phyloP scores from a whole-genome alignment of 1,140 invertebrate species.

The Zaprionus ornatus region DNA sequence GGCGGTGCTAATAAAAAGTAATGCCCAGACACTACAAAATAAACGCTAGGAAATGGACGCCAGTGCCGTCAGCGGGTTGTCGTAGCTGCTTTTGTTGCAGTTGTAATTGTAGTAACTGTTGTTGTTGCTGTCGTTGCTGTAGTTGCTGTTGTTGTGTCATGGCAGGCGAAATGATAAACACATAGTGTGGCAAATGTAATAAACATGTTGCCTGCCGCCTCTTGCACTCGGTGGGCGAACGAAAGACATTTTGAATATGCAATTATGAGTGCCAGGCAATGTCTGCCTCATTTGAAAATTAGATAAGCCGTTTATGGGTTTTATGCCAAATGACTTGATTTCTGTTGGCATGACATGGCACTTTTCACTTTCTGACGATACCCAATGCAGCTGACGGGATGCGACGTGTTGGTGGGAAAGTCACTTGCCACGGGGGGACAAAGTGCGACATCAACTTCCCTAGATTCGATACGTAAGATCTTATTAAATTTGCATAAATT shows the following conservation, averaged over 20 bases:
- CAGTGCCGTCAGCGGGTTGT: conserved; percentile 42
- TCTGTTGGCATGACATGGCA: conserved; percentile 20
- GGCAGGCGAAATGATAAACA: conserved; percentile 63
- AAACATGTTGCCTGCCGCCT: conserved; percentile 68
- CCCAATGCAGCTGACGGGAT: neutral
- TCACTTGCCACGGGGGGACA: neutral
- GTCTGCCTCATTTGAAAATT: conserved; percentile 77
- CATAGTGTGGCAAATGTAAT: conserved; percentile 75
- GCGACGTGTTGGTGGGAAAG: neutral
- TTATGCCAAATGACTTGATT: conserved; percentile 67
- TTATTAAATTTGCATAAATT: neutral
- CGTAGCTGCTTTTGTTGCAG: conserved; percentile 6
- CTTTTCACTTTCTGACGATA: conserved; percentile 19
- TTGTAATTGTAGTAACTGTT: neutral
- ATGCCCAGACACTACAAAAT: conserved; percentile 66
- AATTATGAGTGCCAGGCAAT: conserved; percentile 75
- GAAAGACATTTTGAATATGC: conserved; percentile 73
- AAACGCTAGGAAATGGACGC: conserved; percentile 73
- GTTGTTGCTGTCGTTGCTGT: conserved; percentile 14
- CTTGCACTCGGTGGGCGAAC: conserved; percentile 53
- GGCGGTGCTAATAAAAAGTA: conserved; percentile 76
- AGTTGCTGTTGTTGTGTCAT: conserved; percentile 28
- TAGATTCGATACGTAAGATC: neutral
- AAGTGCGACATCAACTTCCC: neutral
- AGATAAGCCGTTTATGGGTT: conserved; percentile 71